Conservation (phyloP, 2,888 invertebrate species). For the Apotomis betuletana region DNA sequence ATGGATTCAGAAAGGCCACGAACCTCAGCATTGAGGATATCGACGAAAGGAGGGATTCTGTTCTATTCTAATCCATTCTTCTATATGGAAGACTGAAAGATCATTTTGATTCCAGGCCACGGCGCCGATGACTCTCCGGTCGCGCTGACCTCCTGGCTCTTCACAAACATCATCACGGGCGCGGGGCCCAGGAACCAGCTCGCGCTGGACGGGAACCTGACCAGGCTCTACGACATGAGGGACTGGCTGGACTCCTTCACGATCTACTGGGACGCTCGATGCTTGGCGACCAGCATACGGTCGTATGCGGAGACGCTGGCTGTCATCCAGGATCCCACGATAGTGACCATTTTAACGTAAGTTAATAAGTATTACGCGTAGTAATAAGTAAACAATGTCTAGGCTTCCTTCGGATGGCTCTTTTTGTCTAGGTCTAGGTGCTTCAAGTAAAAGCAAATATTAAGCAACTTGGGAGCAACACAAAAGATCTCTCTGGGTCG, state of each 20-base stretch:
- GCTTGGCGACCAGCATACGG: conserved; percentile 86
- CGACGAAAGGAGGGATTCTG: no score
- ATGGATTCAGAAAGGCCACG: no score
- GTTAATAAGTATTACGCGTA: conserved; percentile 61
- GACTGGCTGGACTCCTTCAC: conserved; percentile 88
- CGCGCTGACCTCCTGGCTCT: conserved; percentile 89
- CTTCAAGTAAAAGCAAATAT: no score
- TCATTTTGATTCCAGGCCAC: not conserved
- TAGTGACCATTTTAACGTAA: conserved; percentile 17
- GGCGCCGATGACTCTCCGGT: conserved; percentile 87
- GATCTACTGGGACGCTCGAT: conserved; percentile 88
- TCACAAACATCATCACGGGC: conserved; percentile 86
- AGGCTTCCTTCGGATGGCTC: no score
- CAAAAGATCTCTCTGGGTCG: no score
- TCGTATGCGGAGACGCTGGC: conserved; percentile 84
- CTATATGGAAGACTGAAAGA: not conserved
- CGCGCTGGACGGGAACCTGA: conserved; percentile 77
- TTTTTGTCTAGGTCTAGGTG: no score
- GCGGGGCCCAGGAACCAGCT: conserved; percentile 78
- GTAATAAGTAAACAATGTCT: no score
- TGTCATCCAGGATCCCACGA: conserved; percentile 28
- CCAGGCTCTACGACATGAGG: conserved; percentile 76
- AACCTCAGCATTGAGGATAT: no score
- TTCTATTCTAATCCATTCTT: no score
- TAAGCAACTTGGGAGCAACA: no score